Base-by-base conservation (phyloP, 2,888 invertebrate species). In the Zaprionus obscuricornis region DNA sequence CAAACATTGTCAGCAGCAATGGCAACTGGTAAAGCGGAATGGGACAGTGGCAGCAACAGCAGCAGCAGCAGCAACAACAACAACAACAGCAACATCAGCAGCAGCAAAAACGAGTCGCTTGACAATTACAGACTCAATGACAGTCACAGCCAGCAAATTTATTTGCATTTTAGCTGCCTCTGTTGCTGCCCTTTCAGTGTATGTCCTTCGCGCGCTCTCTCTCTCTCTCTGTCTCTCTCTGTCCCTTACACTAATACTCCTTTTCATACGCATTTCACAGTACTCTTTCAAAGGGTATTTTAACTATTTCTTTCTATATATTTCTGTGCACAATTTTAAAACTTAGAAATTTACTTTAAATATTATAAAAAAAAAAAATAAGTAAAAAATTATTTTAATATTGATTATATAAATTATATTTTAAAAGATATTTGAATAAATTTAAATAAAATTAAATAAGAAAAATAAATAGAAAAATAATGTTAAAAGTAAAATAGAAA, bases 51-150 rank as follows among this genome's bases (percentile, higher is more conserved):
- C 50, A 47, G 14, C 42, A 47, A 34, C 51, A 43, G 29, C 68
- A 55, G 29, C 55, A 40, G 29, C 54, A 59, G 52, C 50, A 50
- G 20, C 34, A 49, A 34, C 45, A 54, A 39, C 67, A 54, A 50
- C 56, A 59, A 8, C 13, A 40, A 37, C 8, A 67, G 47, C 57
- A 69, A 59, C 68, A 74, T 57, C 51, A 66, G 62, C 56, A 49
- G 43, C 13, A 50, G 49, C 62, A 69, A 50, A 55, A 66, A 70
- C 66, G 63, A 74, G 71, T 66, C 74, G 65, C 71, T 78, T 78
- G 77, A 78, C 77, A 78, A 78, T 75, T 77, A 79, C 77, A 81
- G 77, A 76, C 70, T 75, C 74, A 77, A 78, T 75, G 78, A 77
- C 82, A 77, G 78, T 75, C 73, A 68, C 75, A 74, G 79, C 54